phyloP scores from a whole-genome alignment of 2,113 vertebrate genomes.

The Panurus biarmicus region DNA sequence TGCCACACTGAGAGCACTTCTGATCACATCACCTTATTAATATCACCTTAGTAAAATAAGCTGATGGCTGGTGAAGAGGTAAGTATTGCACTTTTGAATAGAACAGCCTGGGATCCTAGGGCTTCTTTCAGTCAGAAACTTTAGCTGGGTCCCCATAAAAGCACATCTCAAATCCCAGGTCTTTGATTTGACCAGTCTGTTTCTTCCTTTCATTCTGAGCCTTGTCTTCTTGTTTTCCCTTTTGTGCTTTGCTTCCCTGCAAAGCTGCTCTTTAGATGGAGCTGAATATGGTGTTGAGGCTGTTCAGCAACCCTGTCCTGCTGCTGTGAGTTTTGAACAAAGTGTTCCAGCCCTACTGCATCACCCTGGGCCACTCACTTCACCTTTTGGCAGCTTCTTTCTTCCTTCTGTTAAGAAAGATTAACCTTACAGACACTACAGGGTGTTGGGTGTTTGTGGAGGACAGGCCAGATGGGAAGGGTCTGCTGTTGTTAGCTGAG shows the following conservation, averaged over 20 bases:
- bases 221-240: background rate
- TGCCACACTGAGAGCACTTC: background rate
- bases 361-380: background rate
- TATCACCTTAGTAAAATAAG: background rate
- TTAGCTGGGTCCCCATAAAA: background rate
- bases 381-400: background rate
- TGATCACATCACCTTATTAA: background rate
- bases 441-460: background rate
- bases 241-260: background rate
- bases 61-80: background rate
- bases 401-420: background rate
- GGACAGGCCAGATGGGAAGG: background rate
- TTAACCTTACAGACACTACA: rapidly evolving
- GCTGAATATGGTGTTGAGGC: background rate
- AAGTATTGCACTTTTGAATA: background rate
- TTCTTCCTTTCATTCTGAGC: background rate
- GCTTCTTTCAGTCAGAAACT: background rate
- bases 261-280: background rate
- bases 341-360: background rate
- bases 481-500: background rate
- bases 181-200: background rate
- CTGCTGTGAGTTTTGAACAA: background rate
- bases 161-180: background rate
- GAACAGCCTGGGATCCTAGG: background rate
- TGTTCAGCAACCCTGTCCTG: background rate